Percentiles rank a stretch among this genome's conserved stretches.
Conservation (phyloP, 2,113 vertebrate species). For the Athene cunicularia region DNA sequence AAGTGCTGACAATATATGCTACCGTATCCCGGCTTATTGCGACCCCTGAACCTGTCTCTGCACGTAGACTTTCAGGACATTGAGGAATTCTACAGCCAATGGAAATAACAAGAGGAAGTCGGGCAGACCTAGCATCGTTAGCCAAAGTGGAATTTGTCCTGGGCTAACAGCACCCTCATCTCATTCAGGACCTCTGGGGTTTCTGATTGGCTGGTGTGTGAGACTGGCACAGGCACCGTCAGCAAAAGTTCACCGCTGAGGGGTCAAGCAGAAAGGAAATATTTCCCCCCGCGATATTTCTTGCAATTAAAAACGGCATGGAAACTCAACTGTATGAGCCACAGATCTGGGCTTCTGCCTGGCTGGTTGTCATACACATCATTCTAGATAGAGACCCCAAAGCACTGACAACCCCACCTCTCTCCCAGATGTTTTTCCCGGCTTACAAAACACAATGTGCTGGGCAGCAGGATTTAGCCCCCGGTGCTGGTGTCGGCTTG, state of each 20-base stretch:
- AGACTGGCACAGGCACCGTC: fast-evolving
- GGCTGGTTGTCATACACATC: background rate
- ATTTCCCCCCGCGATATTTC: background rate
- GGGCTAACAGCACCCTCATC: background rate
- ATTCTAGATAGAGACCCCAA: background rate
- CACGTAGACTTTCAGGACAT: background rate
- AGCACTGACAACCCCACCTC: background rate
- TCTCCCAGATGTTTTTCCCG: background rate
- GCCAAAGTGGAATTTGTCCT: slow-evolving; percentile 1
- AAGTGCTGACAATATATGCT: slow-evolving; percentile 45
- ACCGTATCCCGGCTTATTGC: background rate
- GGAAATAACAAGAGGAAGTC: slow-evolving; percentile 52
- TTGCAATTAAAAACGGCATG: background rate
- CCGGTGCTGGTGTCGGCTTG: background rate
- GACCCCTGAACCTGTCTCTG: background rate
- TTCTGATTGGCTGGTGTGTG: fast-evolving
- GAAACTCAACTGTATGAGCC: background rate
- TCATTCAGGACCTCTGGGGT: background rate
- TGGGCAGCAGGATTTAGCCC: background rate
- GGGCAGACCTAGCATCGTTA: background rate
- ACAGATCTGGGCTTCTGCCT: background rate
- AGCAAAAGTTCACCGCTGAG: background rate
- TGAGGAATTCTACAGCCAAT: background rate
- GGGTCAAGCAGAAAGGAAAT: background rate
- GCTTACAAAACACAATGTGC: background rate